Percentiles rank a stretch among this genome's conserved stretches.
phyloP scores from a whole-genome alignment of 2,797 vertebrate species.

The Phrynocephalus vlangalii region DNA sequence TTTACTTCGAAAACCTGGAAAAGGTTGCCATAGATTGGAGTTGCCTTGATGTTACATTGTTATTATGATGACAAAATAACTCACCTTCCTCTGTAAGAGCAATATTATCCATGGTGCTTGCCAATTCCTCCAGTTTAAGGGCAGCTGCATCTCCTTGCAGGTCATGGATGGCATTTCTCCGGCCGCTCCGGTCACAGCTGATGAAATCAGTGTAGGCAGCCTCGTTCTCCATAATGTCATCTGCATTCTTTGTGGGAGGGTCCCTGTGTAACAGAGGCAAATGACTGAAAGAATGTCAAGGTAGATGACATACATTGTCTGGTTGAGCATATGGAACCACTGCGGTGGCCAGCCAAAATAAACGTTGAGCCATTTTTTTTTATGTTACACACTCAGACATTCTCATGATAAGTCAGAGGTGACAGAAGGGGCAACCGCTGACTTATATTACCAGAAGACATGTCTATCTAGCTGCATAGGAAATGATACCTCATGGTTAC shows the following conservation, averaged over 20 bases:
- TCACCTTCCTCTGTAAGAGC: constrained; percentile 76
- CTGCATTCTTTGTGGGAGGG: constrained; percentile 83
- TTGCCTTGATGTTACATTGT: no score
- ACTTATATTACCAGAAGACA: neutral
- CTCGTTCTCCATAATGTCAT: constrained; percentile 95
- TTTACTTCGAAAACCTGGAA: no score
- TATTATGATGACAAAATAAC: constrained; percentile 13
- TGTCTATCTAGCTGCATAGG: neutral
- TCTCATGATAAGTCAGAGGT: neutral
- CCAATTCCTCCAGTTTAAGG: constrained; percentile 87
- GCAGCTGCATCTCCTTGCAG: constrained; percentile 82
- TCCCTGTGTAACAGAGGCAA: constrained; percentile 68
- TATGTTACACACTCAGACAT: neutral
- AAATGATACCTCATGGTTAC: neutral
- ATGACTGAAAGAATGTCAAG: neutral
- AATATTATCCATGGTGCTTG: constrained; percentile 88
- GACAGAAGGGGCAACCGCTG: neutral
- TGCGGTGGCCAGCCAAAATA: constrained; percentile 25
- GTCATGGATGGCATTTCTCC: constrained; percentile 95
- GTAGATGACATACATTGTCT: neutral
- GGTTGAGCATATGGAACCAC: neutral
- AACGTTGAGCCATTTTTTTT: constrained; percentile 25
- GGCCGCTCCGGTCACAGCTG: constrained; percentile 93
- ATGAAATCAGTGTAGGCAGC: constrained; percentile 96
- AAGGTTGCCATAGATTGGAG: no score